These are phyloP conservation scores for Lasioglossum malachurum DNA, from an alignment of 2,888 invertebrate genomes.

Conservation along the genomic window DNA sequence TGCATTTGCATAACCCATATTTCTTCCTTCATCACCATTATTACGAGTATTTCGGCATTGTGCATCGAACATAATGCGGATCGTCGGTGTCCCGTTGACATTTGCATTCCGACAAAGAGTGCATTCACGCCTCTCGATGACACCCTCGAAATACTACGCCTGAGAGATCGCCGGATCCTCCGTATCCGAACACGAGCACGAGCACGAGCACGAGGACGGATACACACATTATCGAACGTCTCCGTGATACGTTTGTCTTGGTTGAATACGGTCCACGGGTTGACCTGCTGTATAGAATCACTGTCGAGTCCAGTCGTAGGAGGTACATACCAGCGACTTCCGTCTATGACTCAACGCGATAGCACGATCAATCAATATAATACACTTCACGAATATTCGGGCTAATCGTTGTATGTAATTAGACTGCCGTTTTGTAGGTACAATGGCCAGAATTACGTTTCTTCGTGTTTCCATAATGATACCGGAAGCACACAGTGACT, in stretches of 20 bases:
- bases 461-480: no score
- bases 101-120: constrained; percentile 82
- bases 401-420: no score
- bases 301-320: background rate
- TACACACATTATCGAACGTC: constrained; percentile 9
- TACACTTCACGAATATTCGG: no score
- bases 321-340: background rate
- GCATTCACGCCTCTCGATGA: constrained; percentile 82
- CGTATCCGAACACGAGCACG: background rate
- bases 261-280: background rate
- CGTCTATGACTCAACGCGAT: background rate
- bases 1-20: constrained; percentile 77
- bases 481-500: no score
- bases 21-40: constrained; percentile 83
- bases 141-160: constrained; percentile 71
- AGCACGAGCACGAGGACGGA: background rate
- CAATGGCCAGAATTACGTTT: no score
- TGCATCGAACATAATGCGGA: constrained; percentile 72
- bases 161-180: constrained; percentile 38
- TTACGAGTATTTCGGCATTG: constrained; percentile 78
- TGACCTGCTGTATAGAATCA: background rate
- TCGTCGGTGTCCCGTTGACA: constrained; percentile 76
- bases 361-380: background rate
- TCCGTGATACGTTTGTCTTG: constrained; percentile 3
- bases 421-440: no score